These are phyloP conservation scores for Pterostichus madidus DNA, from an alignment of 2,888 invertebrate species.

Conservation along the genomic window DNA sequence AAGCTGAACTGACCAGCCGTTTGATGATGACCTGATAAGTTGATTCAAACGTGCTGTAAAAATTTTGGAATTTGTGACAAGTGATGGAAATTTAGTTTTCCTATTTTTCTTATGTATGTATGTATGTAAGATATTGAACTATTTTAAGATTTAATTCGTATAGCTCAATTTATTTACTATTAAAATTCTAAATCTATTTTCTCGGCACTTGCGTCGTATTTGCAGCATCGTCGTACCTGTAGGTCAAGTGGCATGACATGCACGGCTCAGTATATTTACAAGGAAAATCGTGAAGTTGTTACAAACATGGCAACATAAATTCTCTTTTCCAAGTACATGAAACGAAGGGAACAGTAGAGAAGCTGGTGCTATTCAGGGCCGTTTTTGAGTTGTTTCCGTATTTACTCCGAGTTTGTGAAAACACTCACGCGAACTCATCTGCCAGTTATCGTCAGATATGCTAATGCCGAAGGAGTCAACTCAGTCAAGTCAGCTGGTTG, in stretches of 20 bases:
- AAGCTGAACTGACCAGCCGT: too few species aligned
- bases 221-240: not conserved
- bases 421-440: slow-evolving; percentile 54
- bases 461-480: slow-evolving; percentile 38
- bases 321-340: not conserved
- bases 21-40: too few species aligned
- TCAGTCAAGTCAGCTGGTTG: slow-evolving; percentile 3
- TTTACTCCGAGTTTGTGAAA: slow-evolving; percentile 27
- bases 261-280: slow-evolving; percentile 11
- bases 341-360: slow-evolving; percentile 10
- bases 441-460: slow-evolving; percentile 54
- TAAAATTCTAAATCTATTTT: not conserved
- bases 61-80: too few species aligned
- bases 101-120: too few species aligned
- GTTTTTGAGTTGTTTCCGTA: slow-evolving; percentile 56
- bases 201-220: not conserved
- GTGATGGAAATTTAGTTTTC: too few species aligned
- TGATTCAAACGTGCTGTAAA: too few species aligned
- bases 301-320: slow-evolving; percentile 22
- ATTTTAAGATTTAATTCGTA: too few species aligned
- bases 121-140: too few species aligned
- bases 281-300: slow-evolving; percentile 22
- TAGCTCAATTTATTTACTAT: too few species aligned
- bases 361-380: not conserved
- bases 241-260: slow-evolving; percentile 29